phyloP scores from a whole-genome alignment of 1,140 invertebrate species.

The Galleria mellonella region DNA sequence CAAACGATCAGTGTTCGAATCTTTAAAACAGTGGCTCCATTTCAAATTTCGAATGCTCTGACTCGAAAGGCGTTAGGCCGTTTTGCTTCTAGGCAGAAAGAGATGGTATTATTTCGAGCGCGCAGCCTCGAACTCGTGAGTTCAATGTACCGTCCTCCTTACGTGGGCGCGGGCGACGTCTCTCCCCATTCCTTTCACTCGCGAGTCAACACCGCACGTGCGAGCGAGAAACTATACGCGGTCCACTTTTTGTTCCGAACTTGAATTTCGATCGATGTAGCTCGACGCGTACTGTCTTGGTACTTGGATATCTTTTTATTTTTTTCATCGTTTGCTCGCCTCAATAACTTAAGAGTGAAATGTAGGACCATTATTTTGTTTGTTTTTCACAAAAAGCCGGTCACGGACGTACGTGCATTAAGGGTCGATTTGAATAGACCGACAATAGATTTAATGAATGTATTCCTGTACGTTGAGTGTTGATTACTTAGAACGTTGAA shows the following conservation, averaged over 20 bases:
- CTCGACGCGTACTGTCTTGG: slow-evolving; percentile 35
- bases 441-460: too few species aligned
- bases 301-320: slow-evolving; percentile 27
- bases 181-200: slow-evolving; percentile 21
- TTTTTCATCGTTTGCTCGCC: slow-evolving; percentile 7
- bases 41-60: slow-evolving; percentile 8
- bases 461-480: too few species aligned
- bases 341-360: slow-evolving; percentile 5
- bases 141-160: slow-evolving; percentile 50
- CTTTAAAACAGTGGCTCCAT: slow-evolving; percentile 10
- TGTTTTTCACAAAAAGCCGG: not conserved
- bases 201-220: not conserved
- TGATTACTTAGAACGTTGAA: too few species aligned
- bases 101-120: slow-evolving; percentile 32
- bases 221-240: slow-evolving; percentile 22
- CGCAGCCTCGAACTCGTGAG: slow-evolving; percentile 27
- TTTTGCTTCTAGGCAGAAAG: slow-evolving; percentile 21
- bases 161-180: slow-evolving; percentile 36
- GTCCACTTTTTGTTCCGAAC: slow-evolving; percentile 57
- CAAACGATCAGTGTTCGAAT: slow-evolving; percentile 5
- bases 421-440: not conserved
- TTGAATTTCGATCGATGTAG: slow-evolving; percentile 63
- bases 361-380: slow-evolving; percentile 3
- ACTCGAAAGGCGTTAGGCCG: slow-evolving; percentile 8
- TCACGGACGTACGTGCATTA: not conserved